A percentile compares a stretch with the other conserved stretches of the same genome.
phyloP scores from a whole-genome alignment of 2,113 vertebrate genomes.

The Dasyurus viverrinus region DNA sequence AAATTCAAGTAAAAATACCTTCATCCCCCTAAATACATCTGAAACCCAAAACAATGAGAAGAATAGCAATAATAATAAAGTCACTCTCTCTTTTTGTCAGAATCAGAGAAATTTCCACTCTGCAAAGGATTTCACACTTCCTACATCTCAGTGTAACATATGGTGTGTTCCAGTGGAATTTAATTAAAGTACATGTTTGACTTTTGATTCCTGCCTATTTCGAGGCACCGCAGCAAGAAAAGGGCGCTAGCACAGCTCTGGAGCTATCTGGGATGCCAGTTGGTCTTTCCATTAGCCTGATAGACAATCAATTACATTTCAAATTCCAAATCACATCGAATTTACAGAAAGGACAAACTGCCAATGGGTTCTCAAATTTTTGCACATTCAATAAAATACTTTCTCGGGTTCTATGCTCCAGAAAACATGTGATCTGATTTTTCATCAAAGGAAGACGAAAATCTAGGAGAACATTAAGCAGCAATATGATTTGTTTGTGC shows the following conservation, averaged over 20 bases:
- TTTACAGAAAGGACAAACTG: conserved; percentile 27
- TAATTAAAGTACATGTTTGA: conserved; percentile 67
- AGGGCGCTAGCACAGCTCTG: not conserved
- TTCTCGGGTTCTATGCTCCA: conserved; percentile 25
- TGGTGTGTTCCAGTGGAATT: conserved; percentile 59
- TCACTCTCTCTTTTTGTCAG: conserved; percentile 45
- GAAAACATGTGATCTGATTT: conserved; percentile 32
- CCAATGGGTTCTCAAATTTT: not conserved
- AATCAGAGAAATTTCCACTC: conserved; percentile 70
- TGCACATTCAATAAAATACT: conserved; percentile 19
- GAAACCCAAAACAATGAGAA: conserved; percentile 35
- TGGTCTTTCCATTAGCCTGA: conserved; percentile 15
- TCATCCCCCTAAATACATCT: not conserved
- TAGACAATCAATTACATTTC: conserved; percentile 23
- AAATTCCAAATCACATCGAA: conserved; percentile 45
- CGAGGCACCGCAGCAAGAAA: conserved; percentile 48
- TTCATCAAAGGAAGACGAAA: conserved; percentile 39
- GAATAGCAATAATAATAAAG: conserved; percentile 60
- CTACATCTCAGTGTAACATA: conserved; percentile 57
- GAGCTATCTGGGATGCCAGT: not conserved
- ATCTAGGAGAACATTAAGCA: conserved; percentile 1
- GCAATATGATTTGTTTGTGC: conserved; percentile 6
- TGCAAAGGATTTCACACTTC: conserved; percentile 65
- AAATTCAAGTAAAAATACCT: not conserved
- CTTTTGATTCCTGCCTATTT: conserved; percentile 62